Evolutionary conservation across 1,140 invertebrate genomes (phyloP).

Genomic region (Pantala flavescens): DNA sequence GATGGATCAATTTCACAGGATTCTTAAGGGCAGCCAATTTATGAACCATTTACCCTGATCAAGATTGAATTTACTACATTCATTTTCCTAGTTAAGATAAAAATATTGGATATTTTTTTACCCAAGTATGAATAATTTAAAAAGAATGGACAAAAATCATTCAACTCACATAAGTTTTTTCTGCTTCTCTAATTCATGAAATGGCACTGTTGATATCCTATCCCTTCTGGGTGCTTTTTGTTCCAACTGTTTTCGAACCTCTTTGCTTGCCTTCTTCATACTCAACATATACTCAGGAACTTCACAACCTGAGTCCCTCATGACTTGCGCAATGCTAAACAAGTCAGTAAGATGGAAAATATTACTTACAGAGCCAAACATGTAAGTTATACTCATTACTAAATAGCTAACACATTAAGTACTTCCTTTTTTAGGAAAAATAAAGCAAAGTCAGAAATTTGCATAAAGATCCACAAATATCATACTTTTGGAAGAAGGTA

Average conservation of each 20-base stretch:
- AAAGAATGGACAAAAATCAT: no score
- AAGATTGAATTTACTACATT: no score
- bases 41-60: no score
- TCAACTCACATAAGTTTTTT: slow-evolving; percentile 20
- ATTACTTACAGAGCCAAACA: background rate
- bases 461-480: no score
- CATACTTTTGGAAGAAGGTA: no score
- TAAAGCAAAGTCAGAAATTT: slow-evolving; percentile 10
- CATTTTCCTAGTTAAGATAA: no score
- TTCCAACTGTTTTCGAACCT: slow-evolving; percentile 47
- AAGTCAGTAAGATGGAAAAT: no score
- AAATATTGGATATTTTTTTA: no score
- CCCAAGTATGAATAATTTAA: no score
- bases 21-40: no score
- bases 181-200: slow-evolving; percentile 29
- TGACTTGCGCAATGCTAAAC: slow-evolving; percentile 70
- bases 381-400: background rate
- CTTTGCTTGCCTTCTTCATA: slow-evolving; percentile 61
- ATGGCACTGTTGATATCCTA: slow-evolving; percentile 48
- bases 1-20: no score
- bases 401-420: background rate
- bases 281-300: slow-evolving; percentile 83
- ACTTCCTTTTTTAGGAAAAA: background rate
- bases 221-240: slow-evolving; percentile 47
- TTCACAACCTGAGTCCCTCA: slow-evolving; percentile 77